Conservation (phyloP, 2,888 invertebrate genomes). For the Sialis fuliginosa region DNA sequence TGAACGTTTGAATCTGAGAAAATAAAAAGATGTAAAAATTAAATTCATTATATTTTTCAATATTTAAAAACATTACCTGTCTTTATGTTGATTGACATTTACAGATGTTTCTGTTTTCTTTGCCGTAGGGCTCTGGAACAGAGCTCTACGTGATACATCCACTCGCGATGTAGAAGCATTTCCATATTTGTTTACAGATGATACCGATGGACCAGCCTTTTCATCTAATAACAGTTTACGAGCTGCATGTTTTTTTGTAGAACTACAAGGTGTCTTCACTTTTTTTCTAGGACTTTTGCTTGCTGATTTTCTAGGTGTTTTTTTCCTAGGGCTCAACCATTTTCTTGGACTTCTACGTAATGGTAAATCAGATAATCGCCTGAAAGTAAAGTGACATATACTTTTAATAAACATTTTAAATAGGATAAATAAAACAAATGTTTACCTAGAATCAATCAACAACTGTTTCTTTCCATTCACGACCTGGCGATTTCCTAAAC, state of each 20-base stretch:
- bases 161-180: slow-evolving; percentile 13
- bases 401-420: background rate
- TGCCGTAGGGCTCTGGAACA: slow-evolving; percentile 50
- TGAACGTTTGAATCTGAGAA: slow-evolving; percentile 44
- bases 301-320: slow-evolving; percentile 29
- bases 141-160: slow-evolving; percentile 40
- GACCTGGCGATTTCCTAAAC: slow-evolving; percentile 19
- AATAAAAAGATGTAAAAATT: background rate
- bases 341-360: slow-evolving; percentile 9
- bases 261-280: slow-evolving; percentile 36
- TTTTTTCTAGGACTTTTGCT: slow-evolving; percentile 34
- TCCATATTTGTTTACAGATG: slow-evolving; percentile 3
- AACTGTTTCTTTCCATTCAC: background rate
- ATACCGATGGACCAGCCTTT: slow-evolving; percentile 22
- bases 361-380: background rate
- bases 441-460: background rate
- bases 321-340: slow-evolving; percentile 30
- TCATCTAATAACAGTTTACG: slow-evolving; percentile 28
- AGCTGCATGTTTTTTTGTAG: slow-evolving; percentile 34
- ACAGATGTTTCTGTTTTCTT: background rate
- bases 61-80: background rate
- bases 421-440: background rate
- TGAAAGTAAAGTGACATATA: background rate
- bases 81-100: background rate
- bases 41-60: too few species aligned